Conservation (phyloP, 2,797 vertebrate genomes). For the Capromys pilorides region DNA sequence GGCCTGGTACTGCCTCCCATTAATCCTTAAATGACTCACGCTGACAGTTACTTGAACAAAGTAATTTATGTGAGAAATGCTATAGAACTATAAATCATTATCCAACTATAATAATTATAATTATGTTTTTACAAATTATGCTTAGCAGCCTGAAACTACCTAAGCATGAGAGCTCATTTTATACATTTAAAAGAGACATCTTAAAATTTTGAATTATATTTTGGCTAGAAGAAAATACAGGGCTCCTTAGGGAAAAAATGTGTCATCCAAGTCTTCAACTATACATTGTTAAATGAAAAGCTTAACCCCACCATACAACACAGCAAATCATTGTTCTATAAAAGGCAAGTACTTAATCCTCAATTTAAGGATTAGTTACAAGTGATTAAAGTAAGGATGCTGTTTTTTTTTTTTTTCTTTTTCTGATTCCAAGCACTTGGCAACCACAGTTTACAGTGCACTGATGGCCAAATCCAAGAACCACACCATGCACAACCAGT, state of each 20-base stretch:
- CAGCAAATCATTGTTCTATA: slow-evolving; percentile 81
- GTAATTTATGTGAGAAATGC: neutral
- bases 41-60: slow-evolving; percentile 33
- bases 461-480: too few species aligned
- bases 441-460: too few species aligned
- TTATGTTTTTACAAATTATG: slow-evolving; percentile 43
- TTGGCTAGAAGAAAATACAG: slow-evolving; percentile 55
- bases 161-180: slow-evolving; percentile 17
- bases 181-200: slow-evolving; percentile 19
- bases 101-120: slow-evolving; percentile 27
- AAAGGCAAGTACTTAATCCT: slow-evolving; percentile 81
- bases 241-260: slow-evolving; percentile 15
- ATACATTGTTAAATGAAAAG: slow-evolving; percentile 67
- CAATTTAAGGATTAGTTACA: slow-evolving; percentile 84
- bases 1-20: neutral
- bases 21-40: slow-evolving; percentile 4
- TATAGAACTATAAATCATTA: slow-evolving; percentile 25
- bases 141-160: slow-evolving; percentile 29
- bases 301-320: slow-evolving; percentile 81
- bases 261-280: slow-evolving; percentile 64
- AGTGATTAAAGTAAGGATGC: slow-evolving; percentile 83
- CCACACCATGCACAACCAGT: too few species aligned
- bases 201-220: slow-evolving; percentile 39
- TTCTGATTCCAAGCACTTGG: too few species aligned
- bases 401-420: neutral